Evolutionary conservation across 2,797 vertebrate genomes (phyloP).

Genomic region (Squalus acanthias): DNA sequence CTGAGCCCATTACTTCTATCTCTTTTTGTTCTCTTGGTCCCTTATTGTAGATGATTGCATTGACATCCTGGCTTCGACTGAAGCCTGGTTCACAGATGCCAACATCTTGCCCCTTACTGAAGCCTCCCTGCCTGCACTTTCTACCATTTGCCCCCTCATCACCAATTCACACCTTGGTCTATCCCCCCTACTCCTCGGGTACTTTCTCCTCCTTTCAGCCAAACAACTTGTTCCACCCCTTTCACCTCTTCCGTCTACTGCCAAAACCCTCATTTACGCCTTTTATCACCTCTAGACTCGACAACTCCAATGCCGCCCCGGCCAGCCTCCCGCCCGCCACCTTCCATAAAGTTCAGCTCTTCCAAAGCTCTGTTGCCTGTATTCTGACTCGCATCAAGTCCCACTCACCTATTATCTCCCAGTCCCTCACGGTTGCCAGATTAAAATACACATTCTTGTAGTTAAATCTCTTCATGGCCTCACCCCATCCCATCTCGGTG

Average conservation of each 20-base stretch:
- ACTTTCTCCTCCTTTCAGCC: neutral
- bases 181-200: neutral
- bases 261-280: neutral
- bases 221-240: neutral
- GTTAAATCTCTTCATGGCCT: neutral
- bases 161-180: neutral
- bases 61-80: too few species aligned
- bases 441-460: neutral
- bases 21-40: neutral
- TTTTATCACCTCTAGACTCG: neutral
- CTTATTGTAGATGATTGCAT: neutral
- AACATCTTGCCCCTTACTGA: too few species aligned
- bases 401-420: neutral
- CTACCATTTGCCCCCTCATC: too few species aligned
- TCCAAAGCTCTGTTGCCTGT: neutral
- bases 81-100: too few species aligned
- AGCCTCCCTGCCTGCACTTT: neutral
- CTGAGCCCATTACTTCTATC: neutral
- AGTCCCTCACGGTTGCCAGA: neutral
- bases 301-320: neutral
- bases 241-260: neutral
- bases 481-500: neutral
- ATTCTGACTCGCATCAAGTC: neutral
- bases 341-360: neutral
- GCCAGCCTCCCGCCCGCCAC: neutral